These are phyloP conservation scores for Tupaia tana DNA, from an alignment of 2,113 vertebrate species.

Conservation along the genomic window DNA sequence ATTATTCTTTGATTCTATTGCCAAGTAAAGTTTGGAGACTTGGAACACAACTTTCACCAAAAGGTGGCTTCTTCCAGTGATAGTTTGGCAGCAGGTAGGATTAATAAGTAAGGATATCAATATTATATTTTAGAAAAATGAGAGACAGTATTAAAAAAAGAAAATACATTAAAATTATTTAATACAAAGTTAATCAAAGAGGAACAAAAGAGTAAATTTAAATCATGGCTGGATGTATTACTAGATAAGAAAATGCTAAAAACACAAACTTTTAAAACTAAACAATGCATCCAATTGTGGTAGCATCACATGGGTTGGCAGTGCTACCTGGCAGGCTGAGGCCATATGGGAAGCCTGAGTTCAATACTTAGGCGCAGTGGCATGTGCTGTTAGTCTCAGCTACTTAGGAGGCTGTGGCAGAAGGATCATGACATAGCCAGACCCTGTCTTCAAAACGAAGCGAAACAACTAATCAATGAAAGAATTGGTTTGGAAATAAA, in stretches of 20 bases:
- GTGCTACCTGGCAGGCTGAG: too few relatives aligned
- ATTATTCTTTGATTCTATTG: neutral
- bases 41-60: neutral
- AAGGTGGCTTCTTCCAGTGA: neutral
- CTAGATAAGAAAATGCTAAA: neutral
- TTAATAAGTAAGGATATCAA: neutral
- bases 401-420: too few relatives aligned
- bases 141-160: neutral
- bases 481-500: neutral
- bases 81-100: neutral
- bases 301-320: too few relatives aligned
- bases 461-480: neutral
- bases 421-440: too few relatives aligned
- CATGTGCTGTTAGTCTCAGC: too few relatives aligned
- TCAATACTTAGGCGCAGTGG: too few relatives aligned
- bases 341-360: too few relatives aligned
- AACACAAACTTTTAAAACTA: neutral
- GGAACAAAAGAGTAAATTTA: neutral
- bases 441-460: too few relatives aligned
- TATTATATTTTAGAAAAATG: conserved; percentile 8
- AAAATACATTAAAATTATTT: conserved; percentile 9
- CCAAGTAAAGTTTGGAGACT: neutral
- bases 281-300: neutral
- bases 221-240: neutral
- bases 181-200: conserved; percentile 22